These are phyloP conservation scores for Zaprionus nigranus DNA, from an alignment of 1,140 invertebrate genomes.

Conservation along the genomic window DNA sequence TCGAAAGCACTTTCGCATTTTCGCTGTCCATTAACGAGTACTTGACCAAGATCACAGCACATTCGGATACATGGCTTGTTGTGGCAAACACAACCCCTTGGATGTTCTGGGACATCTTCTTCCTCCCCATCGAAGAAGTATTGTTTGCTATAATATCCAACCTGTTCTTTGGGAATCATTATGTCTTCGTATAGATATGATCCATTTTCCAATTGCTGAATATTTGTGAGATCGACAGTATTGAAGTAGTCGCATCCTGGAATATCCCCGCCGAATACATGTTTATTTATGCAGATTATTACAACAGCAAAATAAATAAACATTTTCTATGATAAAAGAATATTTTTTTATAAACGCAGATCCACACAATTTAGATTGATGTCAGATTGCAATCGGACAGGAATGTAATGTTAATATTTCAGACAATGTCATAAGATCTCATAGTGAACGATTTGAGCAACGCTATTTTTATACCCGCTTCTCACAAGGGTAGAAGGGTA, in stretches of 20 bases:
- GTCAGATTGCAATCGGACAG: neutral
- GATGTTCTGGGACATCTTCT: slow-evolving; percentile 36
- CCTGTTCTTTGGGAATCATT: slow-evolving; percentile 46
- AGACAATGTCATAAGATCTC: too few relatives aligned
- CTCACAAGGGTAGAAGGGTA: too few relatives aligned
- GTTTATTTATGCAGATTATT: neutral
- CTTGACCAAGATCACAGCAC: slow-evolving; percentile 50
- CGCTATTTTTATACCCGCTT: too few relatives aligned
- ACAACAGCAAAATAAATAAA: neutral
- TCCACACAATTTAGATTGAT: neutral
- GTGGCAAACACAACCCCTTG: slow-evolving; percentile 61
- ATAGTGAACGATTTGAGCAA: too few relatives aligned
- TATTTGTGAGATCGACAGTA: slow-evolving; percentile 51
- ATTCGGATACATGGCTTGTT: slow-evolving; percentile 52
- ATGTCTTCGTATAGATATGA: slow-evolving; percentile 54
- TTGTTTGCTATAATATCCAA: slow-evolving; percentile 43
- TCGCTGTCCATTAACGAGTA: neutral
- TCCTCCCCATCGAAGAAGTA: neutral
- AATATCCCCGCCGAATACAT: slow-evolving; percentile 28
- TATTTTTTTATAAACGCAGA: neutral
- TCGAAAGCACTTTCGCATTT: slow-evolving; percentile 4
- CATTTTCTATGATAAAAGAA: neutral
- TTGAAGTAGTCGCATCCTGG: slow-evolving; percentile 54
- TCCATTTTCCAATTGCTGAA: slow-evolving; percentile 39
- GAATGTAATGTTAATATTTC: neutral